Conservation (phyloP, 2,888 invertebrate genomes). For the Rambutsinella grinnellia region DNA sequence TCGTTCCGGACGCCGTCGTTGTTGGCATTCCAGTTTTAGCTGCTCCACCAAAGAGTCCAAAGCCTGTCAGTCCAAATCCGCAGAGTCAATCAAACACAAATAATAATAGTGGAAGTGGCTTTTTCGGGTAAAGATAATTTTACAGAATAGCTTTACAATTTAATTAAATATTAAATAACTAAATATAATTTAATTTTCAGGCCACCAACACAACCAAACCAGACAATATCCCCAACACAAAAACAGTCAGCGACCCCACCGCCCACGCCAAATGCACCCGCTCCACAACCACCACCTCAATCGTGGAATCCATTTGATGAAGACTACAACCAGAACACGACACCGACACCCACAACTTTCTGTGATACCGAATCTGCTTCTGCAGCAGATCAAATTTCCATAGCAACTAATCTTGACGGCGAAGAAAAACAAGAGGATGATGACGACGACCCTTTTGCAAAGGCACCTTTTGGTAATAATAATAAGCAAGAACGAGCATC, state of each 20-base stretch:
- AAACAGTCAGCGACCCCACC: not conserved
- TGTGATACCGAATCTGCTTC: slow-evolving; percentile 13
- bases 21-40: slow-evolving; percentile 13
- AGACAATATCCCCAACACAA: not conserved
- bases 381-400: no score
- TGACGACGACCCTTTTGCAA: slow-evolving; percentile 61
- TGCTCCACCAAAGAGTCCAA: slow-evolving; percentile 61
- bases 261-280: not conserved
- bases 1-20: not conserved
- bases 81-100: no score
- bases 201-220: not conserved
- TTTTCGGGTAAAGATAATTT: not conserved
- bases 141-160: not conserved
- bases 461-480: slow-evolving; percentile 61
- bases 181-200: not conserved
- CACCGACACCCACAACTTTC: slow-evolving; percentile 5
- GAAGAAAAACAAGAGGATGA: slow-evolving; percentile 11
- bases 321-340: slow-evolving; percentile 15
- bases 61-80: slow-evolving; percentile 51
- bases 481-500: not conserved
- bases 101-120: not conserved
- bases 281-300: not conserved
- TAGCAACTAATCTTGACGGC: no score
- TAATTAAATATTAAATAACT: not conserved
- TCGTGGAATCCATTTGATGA: slow-evolving; percentile 63